Evolutionary conservation across 1,140 invertebrate genomes (phyloP), one percentile per base, ranked within the genome.

Genomic region (Calliphora vicina): DNA sequence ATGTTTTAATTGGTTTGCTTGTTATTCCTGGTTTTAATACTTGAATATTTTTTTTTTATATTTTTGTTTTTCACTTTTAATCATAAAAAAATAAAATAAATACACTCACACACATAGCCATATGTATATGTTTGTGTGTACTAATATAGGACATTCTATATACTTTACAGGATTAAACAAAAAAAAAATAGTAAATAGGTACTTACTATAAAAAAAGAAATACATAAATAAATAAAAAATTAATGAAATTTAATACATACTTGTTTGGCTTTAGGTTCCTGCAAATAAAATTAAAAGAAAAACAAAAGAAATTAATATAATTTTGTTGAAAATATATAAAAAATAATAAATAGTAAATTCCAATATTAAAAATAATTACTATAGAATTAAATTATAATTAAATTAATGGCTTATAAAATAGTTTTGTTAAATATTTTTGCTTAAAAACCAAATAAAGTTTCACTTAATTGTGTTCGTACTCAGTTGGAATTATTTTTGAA

Each of bases 261-360:
- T 85, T 87, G 85, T 85, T 89, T 89, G 80, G 87, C 84, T 88
- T 89, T 89, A 84, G 88, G 88, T 87, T 89, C 88, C 88, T 89
- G 88, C 85, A 87, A 85, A 50, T 71, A 45, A 87, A 85, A 84
- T 82, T 83, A 82, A 86, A 84, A 73, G 80, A 80, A 50, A 85
- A 83, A 82, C 42, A 27, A 83, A 84, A 85, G n/a, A 82, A 67
- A 81, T 61, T 35, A 61, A n/a, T 29, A 61, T 23, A 57, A 57
- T 35, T 35, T 35, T 0, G 35, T 35, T 35, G 6, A 35, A 35
- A 35, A 35, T 35, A 35, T 35, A 35, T 4, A 50, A 12, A 50
- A 50, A 50, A 50, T 15, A 50, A 2, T 2, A 5, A 35, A 50
- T 50, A 15, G 45, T 43, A 6, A 43, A 35, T 2, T 0, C 35